Evolutionary conservation across 2,113 vertebrate species (phyloP).

Genomic region (Chinchilla lanigera): DNA sequence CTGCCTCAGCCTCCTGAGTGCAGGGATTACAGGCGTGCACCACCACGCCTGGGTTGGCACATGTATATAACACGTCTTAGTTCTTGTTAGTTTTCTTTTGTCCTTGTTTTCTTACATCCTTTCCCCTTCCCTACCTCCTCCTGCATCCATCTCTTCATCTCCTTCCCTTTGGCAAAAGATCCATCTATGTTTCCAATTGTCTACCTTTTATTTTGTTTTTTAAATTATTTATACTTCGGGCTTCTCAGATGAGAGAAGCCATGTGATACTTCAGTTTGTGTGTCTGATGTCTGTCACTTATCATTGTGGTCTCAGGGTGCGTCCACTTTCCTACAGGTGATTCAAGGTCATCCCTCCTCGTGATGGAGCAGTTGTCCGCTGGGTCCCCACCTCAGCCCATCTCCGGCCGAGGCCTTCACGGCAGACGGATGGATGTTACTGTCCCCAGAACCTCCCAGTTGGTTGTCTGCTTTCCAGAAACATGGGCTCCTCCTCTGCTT

Average conservation of each 20-base stretch:
- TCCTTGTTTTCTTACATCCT: too few relatives aligned
- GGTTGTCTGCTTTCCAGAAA: neutral
- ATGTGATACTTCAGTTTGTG: neutral
- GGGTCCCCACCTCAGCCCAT: neutral
- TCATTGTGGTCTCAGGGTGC: neutral
- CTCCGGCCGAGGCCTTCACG: fast-evolving
- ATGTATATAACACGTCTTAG: fast-evolving
- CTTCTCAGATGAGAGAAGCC: neutral
- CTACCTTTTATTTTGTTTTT: neutral
- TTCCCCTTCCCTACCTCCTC: neutral
- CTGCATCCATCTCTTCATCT: neutral
- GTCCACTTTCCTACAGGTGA: neutral
- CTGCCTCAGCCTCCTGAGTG: too few relatives aligned
- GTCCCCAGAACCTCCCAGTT: neutral
- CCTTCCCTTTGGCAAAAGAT: neutral
- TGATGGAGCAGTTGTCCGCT: neutral
- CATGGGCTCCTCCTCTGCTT: neutral
- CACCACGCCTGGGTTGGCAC: too few relatives aligned
- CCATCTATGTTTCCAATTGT: neutral
- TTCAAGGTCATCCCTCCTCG: neutral
- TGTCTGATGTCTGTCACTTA: neutral
- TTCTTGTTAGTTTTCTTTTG: neutral
- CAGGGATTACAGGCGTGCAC: too few relatives aligned
- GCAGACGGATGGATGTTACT: neutral
- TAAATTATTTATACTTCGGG: neutral